Percentiles rank a stretch among this genome's conserved stretches.
Evolutionary conservation across 2,888 invertebrate species (phyloP).

Genomic region (Eupeodes latifasciatus): DNA sequence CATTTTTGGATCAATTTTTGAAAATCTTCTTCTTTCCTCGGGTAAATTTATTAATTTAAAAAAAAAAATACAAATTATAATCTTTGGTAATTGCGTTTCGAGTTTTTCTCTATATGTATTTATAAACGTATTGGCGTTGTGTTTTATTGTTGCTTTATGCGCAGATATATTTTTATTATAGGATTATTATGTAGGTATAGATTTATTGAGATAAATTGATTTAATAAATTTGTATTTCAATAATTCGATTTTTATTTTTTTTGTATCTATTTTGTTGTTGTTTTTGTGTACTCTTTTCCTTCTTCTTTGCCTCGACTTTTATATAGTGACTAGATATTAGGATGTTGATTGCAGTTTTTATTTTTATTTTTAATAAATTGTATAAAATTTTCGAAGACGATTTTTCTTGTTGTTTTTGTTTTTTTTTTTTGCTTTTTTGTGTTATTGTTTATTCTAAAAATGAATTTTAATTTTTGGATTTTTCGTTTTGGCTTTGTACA

Average conservation of each 20-base stretch:
- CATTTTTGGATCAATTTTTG: conserved; percentile 79
- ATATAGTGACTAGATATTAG: conserved; percentile 66
- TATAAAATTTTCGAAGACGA: conserved; percentile 32
- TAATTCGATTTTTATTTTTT: conserved; percentile 54
- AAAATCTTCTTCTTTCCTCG: conserved; percentile 6
- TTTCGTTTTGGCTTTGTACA: conserved; percentile 33
- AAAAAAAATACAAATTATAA: conserved; percentile 35
- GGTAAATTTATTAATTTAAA: background rate
- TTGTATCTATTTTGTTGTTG: conserved; percentile 27
- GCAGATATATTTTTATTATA: conserved; percentile 23
- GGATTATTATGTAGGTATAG: background rate
- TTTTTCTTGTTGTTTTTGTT: conserved; percentile 25
- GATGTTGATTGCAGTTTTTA: conserved; percentile 57
- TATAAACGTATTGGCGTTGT: background rate
- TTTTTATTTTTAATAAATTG: conserved; percentile 24
- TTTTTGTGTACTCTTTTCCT: conserved; percentile 36
- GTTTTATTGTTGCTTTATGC: conserved; percentile 4
- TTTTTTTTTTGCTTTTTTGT: conserved; percentile 44
- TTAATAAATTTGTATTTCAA: conserved; percentile 37
- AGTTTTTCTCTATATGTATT: conserved; percentile 28
- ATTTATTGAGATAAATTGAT: conserved; percentile 34
- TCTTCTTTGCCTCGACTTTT: conserved; percentile 33
- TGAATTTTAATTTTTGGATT: conserved; percentile 35
- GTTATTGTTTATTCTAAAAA: conserved; percentile 48
- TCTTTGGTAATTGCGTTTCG: conserved; percentile 70